phyloP scores from a whole-genome alignment of 2,888 invertebrate species.

The Orthosia incerta region DNA sequence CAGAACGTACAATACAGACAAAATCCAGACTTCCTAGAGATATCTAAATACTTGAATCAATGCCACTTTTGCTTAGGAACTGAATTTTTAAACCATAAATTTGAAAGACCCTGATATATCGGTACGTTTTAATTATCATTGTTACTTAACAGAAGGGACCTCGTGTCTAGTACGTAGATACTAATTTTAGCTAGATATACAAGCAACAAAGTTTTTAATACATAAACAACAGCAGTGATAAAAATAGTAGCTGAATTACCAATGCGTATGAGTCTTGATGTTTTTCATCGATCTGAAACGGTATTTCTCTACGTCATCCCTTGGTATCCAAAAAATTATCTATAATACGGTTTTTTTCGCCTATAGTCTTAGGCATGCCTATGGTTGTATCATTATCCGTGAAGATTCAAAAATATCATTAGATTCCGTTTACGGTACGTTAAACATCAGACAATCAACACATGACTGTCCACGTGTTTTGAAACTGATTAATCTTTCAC shows the following conservation, averaged over 20 bases:
- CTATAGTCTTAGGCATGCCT: background rate
- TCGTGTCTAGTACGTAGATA: constrained; percentile 12
- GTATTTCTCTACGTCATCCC: background rate
- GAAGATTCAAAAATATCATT: background rate
- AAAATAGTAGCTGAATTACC: constrained; percentile 39
- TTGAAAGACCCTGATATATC: constrained; percentile 29
- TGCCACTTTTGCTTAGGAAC: constrained; percentile 42
- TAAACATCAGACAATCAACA: constrained; percentile 4
- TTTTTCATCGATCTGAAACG: constrained; percentile 8
- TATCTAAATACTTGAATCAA: constrained; percentile 44
- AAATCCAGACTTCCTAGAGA: constrained; percentile 33
- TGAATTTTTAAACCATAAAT: constrained; percentile 3
- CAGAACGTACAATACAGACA: constrained; percentile 12
- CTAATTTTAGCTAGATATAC: constrained; percentile 38
- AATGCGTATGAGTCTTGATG: constrained; percentile 17
- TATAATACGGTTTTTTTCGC: background rate
- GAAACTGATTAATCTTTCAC: background rate
- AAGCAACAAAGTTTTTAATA: constrained; percentile 15
- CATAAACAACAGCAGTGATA: constrained; percentile 35
- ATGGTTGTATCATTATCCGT: background rate
- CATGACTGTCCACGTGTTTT: constrained; percentile 6
- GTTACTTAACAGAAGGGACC: constrained; percentile 15
- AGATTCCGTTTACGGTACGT: background rate
- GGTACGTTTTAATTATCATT: constrained; percentile 20
- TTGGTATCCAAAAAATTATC: background rate